Percentiles rank a stretch among this genome's conserved stretches.
phyloP scores from a whole-genome alignment of 2,888 invertebrate genomes.

The Drosophila vallismaia region DNA sequence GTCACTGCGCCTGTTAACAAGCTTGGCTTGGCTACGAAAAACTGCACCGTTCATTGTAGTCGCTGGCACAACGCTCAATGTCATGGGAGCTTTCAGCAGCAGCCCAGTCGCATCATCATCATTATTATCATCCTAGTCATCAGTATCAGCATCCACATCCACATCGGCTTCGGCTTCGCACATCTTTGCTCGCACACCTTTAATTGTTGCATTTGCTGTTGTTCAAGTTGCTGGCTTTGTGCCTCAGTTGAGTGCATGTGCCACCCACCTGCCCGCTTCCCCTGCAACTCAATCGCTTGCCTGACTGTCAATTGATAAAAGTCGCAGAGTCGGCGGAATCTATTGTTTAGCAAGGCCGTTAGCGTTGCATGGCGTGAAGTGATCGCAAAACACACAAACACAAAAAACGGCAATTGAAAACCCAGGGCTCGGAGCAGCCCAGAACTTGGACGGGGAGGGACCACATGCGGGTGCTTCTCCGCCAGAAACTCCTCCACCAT shows the following conservation, averaged over 20 bases:
- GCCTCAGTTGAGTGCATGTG: conserved; percentile 59
- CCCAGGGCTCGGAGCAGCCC: conserved; percentile 5
- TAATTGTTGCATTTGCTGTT: conserved; percentile 63
- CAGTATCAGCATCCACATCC: conserved; percentile 38
- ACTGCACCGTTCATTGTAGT: conserved; percentile 55
- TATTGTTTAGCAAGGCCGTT: conserved; percentile 78
- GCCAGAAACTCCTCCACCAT: conserved; percentile 4
- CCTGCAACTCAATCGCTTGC: neutral
- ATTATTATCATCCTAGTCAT: conserved; percentile 28
- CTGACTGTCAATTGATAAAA: conserved; percentile 73
- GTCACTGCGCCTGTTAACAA: conserved; percentile 61
- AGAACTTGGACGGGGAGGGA: conserved; percentile 17
- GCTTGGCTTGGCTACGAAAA: conserved; percentile 40
- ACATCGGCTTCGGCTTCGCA: conserved; percentile 33
- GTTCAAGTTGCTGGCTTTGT: conserved; percentile 13
- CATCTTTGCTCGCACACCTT: conserved; percentile 54
- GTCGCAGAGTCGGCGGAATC: conserved; percentile 53
- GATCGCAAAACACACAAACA: conserved; percentile 21
- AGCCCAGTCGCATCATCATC: conserved; percentile 37
- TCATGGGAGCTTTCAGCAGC: conserved; percentile 71
- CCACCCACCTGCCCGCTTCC: conserved; percentile 46
- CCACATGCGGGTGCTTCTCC: conserved; percentile 26
- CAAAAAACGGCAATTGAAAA: conserved; percentile 39
- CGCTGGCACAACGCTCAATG: conserved; percentile 69
- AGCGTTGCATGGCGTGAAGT: conserved; percentile 72